Percentiles rank a stretch among this genome's conserved stretches.
Conservation (phyloP, 2,113 vertebrate genomes). For the Megaceryle maxima region DNA sequence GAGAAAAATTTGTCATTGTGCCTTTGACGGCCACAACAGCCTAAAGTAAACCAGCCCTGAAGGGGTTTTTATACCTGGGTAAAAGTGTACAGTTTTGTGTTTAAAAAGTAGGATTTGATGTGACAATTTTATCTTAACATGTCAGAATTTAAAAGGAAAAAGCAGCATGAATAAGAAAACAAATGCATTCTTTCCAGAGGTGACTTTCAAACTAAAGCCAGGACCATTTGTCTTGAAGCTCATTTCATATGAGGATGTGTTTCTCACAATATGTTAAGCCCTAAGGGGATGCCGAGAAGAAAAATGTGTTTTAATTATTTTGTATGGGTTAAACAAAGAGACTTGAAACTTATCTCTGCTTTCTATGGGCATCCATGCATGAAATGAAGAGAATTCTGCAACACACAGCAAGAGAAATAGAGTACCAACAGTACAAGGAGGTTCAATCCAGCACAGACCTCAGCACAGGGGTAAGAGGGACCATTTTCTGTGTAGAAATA, state of each 20-base stretch:
- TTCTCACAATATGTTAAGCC: conserved; percentile 19
- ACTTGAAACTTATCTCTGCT: conserved; percentile 23
- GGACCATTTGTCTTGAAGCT: conserved; percentile 26
- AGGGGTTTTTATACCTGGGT: neutral
- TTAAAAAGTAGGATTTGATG: neutral
- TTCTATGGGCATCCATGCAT: neutral
- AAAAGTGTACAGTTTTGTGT: neutral
- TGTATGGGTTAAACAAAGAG: conserved; percentile 11
- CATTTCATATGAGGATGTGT: neutral
- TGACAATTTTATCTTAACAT: neutral
- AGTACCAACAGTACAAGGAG: neutral
- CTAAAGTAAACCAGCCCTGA: neutral
- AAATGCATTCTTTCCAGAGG: neutral
- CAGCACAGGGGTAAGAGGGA: neutral
- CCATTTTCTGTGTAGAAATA: neutral
- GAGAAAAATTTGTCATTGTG: neutral
- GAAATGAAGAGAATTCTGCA: conserved; percentile 4
- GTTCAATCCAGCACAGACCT: neutral
- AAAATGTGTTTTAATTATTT: conserved; percentile 54
- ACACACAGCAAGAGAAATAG: neutral
- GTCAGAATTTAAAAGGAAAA: neutral
- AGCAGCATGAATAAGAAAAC: neutral
- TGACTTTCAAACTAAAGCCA: conserved; percentile 30
- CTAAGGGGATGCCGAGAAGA: conserved; percentile 19
- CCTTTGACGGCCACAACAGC: neutral